Conservation (phyloP, 2,797 vertebrate genomes). For the Etheostoma perlongum region DNA sequence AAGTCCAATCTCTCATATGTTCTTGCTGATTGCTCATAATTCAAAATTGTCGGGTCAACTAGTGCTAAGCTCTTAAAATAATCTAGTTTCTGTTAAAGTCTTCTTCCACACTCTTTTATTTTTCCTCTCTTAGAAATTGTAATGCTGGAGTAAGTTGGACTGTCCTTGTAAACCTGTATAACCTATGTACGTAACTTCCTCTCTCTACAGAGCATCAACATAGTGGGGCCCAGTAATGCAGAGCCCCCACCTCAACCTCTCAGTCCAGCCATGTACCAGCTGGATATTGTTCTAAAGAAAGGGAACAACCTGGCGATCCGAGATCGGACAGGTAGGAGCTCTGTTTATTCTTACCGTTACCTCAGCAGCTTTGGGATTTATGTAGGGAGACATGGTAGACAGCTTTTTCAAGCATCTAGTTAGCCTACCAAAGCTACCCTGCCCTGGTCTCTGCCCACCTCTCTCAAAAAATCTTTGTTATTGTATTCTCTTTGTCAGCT, state of each 20-base stretch:
- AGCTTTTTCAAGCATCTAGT: conserved; percentile 23
- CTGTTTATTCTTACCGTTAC: conserved; percentile 13
- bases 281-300: conserved; percentile 92
- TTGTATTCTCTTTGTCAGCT: not conserved
- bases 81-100: not conserved
- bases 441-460: conserved; percentile 1
- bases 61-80: not conserved
- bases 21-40: not conserved
- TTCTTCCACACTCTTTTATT: not conserved
- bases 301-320: conserved; percentile 94
- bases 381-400: conserved; percentile 7
- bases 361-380: conserved; percentile 2
- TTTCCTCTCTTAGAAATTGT: not conserved
- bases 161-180: not conserved
- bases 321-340: conserved; percentile 92
- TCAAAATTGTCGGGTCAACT: not conserved
- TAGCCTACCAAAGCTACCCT: conserved; percentile 7
- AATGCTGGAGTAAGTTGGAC: not conserved
- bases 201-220: conserved; percentile 87
- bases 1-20: not conserved
- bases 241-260: conserved; percentile 79
- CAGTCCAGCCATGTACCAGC: conserved; percentile 92
- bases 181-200: conserved; percentile 20
- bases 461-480: not conserved
- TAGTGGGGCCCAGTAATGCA: conserved; percentile 89